Evolutionary conservation across 2,113 vertebrate species (phyloP).

Genomic region (Colistium nudipinnis): DNA sequence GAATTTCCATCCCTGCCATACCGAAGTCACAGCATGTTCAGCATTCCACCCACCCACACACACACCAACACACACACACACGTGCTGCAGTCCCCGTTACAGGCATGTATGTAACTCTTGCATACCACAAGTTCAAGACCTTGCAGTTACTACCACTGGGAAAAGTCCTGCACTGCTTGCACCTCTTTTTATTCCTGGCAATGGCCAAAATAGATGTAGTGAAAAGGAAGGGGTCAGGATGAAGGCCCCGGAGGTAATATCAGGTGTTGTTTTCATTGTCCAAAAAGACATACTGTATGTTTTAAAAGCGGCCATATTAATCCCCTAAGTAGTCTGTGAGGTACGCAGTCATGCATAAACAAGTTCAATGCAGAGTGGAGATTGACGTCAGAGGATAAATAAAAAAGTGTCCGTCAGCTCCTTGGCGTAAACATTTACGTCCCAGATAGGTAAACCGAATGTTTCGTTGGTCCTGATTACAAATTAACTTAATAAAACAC

Average conservation of each 20-base stretch:
- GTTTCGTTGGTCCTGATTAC: constrained; percentile 30
- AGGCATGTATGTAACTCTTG: constrained; percentile 41
- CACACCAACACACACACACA: constrained; percentile 32
- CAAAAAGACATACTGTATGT: neutral
- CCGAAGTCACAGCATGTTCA: constrained; percentile 59
- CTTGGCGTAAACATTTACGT: neutral
- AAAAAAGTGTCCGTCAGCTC: neutral
- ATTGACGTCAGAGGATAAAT: constrained; percentile 12
- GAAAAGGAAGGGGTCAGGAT: constrained; percentile 23
- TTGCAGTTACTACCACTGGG: constrained; percentile 17
- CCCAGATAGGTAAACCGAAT: constrained; percentile 27
- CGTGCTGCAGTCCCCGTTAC: constrained; percentile 1
- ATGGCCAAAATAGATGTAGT: constrained; percentile 23
- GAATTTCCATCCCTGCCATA: constrained; percentile 53
- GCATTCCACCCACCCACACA: constrained; percentile 52
- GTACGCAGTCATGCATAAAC: neutral
- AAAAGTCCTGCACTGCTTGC: constrained; percentile 31
- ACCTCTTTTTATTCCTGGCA: constrained; percentile 10
- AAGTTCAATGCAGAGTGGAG: constrained; percentile 7
- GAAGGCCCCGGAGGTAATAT: neutral
- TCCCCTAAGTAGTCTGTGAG: constrained; percentile 18
- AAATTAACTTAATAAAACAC: constrained; percentile 30
- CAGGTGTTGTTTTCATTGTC: constrained; percentile 14
- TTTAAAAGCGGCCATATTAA: constrained; percentile 1
- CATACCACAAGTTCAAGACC: constrained; percentile 40